phyloP scores from a whole-genome alignment of 2,113 vertebrate genomes.

The Chloebia gouldiae region DNA sequence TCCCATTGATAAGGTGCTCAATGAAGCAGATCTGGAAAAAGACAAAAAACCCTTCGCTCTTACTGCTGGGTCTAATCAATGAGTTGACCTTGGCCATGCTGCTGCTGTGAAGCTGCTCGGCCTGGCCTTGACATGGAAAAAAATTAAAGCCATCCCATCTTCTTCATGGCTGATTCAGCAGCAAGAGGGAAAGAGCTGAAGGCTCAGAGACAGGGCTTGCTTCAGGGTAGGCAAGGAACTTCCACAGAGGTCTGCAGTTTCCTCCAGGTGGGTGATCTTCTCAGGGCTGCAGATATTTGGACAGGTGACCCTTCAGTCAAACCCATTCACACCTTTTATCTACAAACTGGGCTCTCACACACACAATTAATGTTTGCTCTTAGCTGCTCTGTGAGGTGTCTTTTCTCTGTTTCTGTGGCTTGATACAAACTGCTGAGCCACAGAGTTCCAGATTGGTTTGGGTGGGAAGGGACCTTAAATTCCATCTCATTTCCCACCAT shows the following conservation, averaged over 20 bases:
- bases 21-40: not conserved
- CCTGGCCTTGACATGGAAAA: not conserved
- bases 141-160: not conserved
- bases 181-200: not conserved
- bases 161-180: not conserved
- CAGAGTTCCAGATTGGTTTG: not conserved
- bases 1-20: not conserved
- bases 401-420: not conserved
- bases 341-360: not conserved
- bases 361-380: not conserved
- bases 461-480: not conserved
- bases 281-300: not conserved
- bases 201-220: not conserved
- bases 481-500: fast-evolving
- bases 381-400: not conserved
- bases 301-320: not conserved
- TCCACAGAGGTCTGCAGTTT: not conserved
- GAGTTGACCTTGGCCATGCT: not conserved
- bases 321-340: not conserved
- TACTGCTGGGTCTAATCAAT: not conserved
- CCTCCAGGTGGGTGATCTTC: not conserved
- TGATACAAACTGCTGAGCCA: fast-evolving
- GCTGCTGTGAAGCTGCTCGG: fast-evolving
- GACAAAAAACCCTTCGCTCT: not conserved
- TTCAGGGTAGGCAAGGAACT: not conserved